Base-by-base conservation (phyloP, 2,797 vertebrate genomes). In the Pelochelys cantorii region DNA sequence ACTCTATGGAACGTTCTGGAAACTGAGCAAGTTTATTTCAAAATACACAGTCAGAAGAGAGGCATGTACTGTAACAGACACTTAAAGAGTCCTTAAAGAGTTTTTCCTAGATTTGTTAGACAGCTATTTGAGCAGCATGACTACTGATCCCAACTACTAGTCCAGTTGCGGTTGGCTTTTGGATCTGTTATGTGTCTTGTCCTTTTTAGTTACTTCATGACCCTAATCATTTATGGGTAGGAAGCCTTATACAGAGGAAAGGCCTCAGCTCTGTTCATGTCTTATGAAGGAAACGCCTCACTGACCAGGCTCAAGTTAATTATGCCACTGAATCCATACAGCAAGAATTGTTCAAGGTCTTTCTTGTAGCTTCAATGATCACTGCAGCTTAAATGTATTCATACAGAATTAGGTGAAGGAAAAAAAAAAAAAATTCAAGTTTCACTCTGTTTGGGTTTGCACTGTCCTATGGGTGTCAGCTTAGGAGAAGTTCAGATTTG, bases 221-320 rank as follows among this genome's bases (percentile, higher is more conserved):
- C 4, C 77, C 74, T 9, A 8, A 31, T 52, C 34, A 42, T 87
- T 84, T 56, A 37, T 20, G 42, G 79, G 37, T 22, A 31, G 60
- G 60, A 92, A 93, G 52, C 82, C 57, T 42, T 83, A 86, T 37
- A 85, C n/a, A 56, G 60, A 78, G 68, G 56, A 52, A 65, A n/a
- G 65, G 52, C 74, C 65, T 53, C 4, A 27, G 87, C 20, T 53
- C 3, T 75, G 68, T 60, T 34, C 52, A 48, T 9, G 42, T 48
- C 42, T 48, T 8, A 48, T 48, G 42, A 48, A 48, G 52, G 34
- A 81, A 78, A 1, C 9, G 4, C 22, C 48, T 25, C 17, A 2
- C 10, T 48, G 52, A n/a, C n/a, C 42, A 84, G 5, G 20, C 5
- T n/a, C 59, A 29, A 1, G 5, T 34, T 20, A n/a, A 27, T 0